Evolutionary conservation across 2,113 vertebrate genomes (phyloP), one percentile per base, ranked within the genome.

Genomic region (Campylorhamphus procurvoides): DNA sequence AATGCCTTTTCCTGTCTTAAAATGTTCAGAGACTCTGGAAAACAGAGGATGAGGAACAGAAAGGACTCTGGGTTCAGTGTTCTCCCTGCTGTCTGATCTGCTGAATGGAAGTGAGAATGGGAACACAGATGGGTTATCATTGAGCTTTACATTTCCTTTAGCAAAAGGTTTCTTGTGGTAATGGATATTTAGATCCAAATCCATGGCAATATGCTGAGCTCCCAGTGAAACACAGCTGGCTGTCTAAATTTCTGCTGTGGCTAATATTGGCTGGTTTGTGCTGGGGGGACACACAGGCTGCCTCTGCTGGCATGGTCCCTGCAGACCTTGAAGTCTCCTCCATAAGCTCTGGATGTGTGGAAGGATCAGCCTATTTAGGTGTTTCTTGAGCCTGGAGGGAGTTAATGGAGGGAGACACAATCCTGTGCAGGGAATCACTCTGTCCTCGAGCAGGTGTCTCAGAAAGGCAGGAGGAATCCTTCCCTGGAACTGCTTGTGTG

Each of bases 401-500:
- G 28, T 88, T 83, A 85, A 80, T 39, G 79, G 33, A 86, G 88
- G 28, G 75, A 69, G 46, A 46, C 62, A 10, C 14, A 59, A 6
- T 93, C 49, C 74, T 82, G 69, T 64, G 37, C 63, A 25, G 33
- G 83, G 75, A 83, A 25, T 76, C 78, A 69, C 53, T 66, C 18
- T 82, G 78, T 82, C 71, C 50, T 88, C 74, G 76, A 49, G 29
- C 7, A 72, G 66, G 62, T 64, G 49, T 56, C 67, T 88, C 67
- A 42, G 63, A 33, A 60, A 88, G 40, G 72, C 1, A 39, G 79
- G 53, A 92, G 78, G 55, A 83, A 88, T 73, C 55, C 74, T 85
- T 83, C 53, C 53, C 62, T 87, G 66, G 49, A 93, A 73, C 81
- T 72, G 40, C 67, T 52, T 82, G 44, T 82, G 75, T 91, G 82